Evolutionary conservation across 2,888 invertebrate genomes (phyloP).

Genomic region (Formica aserva): DNA sequence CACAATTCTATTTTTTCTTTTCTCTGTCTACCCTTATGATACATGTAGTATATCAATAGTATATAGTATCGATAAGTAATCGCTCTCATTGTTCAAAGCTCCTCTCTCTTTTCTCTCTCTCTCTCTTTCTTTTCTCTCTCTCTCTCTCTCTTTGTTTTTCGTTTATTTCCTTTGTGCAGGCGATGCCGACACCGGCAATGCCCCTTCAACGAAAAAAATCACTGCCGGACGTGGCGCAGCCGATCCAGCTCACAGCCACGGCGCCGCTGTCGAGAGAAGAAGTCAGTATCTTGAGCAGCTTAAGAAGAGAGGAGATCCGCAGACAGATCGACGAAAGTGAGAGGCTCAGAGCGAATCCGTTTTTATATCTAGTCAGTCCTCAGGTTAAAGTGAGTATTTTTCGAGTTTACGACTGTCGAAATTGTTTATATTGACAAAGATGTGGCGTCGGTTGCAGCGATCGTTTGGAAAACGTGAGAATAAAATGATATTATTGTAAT

Average conservation of each 20-base stretch:
- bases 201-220: conserved; percentile 97
- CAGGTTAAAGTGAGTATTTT: conserved; percentile 94
- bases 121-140: neutral
- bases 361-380: conserved; percentile 98
- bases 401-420: neutral
- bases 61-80: conserved; percentile 24
- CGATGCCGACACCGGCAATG: conserved; percentile 91
- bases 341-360: conserved; percentile 96
- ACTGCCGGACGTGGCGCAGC: conserved; percentile 94
- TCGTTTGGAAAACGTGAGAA: neutral
- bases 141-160: conserved; percentile 59
- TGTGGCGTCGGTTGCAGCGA: neutral
- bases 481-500: neutral
- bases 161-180: conserved; percentile 87
- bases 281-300: conserved; percentile 96
- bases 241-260: conserved; percentile 92
- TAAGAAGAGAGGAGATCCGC: conserved; percentile 97
- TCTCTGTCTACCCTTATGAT: conserved; percentile 12
- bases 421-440: conserved; percentile 3
- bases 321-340: conserved; percentile 96
- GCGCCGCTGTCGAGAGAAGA: conserved; percentile 97
- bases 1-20: conserved; percentile 27
- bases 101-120: neutral
- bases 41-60: neutral
- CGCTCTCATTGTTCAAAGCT: conserved; percentile 3